phyloP scores from a whole-genome alignment of 53 echinoderm and acorn worm genomes.

The Mesocentrotus franciscanus region DNA sequence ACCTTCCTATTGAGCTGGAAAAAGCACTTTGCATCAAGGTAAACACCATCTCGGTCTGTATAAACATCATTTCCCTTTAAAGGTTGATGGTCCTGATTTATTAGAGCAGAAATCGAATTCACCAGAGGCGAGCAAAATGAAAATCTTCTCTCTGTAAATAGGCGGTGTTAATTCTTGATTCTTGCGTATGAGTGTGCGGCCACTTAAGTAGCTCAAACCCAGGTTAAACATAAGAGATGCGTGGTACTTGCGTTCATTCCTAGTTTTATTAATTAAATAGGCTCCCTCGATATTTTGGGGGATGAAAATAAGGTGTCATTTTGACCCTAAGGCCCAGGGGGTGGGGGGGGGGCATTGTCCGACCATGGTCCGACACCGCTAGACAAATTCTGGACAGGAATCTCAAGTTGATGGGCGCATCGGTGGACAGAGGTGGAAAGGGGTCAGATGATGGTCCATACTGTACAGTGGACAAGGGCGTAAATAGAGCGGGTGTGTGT shows the following conservation, averaged over 20 bases:
- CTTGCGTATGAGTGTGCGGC: not conserved
- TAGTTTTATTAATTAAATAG: not conserved
- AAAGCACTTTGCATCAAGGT: not conserved
- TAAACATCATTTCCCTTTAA: slow-evolving; percentile 20
- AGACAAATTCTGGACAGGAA: not conserved
- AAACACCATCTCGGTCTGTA: not conserved
- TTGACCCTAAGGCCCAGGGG: not conserved
- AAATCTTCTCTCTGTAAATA: not conserved
- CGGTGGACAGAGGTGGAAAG: not conserved
- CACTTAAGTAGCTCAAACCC: not conserved
- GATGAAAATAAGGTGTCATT: not conserved
- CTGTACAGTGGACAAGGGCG: not conserved
- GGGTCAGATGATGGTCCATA: not conserved
- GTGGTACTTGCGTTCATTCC: not conserved
- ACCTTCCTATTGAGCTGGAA: not conserved
- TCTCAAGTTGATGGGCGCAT: not conserved
- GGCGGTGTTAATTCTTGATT: slow-evolving; percentile 28
- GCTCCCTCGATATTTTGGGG: not conserved
- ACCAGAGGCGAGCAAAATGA: slow-evolving; percentile 35
- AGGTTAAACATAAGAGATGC: not conserved
- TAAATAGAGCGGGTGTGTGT: too few species aligned
- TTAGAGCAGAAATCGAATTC: slow-evolving; percentile 30
- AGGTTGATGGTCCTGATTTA: slow-evolving; percentile 24
- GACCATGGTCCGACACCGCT: not conserved
- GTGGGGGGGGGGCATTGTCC: not conserved